Percentiles rank a stretch among this genome's conserved stretches.
These are phyloP conservation scores for Drosophila pseudoananassae DNA, from an alignment of 1,140 invertebrate species.

Conservation along the genomic window DNA sequence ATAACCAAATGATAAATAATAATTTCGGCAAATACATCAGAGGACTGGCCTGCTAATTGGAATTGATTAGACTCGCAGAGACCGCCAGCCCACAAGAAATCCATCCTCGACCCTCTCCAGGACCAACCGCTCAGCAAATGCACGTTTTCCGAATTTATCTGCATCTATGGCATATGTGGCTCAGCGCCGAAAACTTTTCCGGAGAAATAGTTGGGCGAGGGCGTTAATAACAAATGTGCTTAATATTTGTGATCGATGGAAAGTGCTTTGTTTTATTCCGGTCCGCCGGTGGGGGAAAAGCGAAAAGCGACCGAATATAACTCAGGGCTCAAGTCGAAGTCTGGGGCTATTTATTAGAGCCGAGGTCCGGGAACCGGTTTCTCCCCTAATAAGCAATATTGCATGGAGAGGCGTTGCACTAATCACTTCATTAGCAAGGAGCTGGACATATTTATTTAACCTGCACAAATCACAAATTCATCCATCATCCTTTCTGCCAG, in stretches of 20 bases:
- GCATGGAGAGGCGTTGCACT: constrained; percentile 75
- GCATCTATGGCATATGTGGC: constrained; percentile 77
- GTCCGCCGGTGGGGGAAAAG: constrained; percentile 24
- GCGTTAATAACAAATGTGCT: constrained; percentile 76
- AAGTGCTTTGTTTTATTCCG: constrained; percentile 75
- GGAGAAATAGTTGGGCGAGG: constrained; percentile 34
- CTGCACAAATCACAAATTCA: constrained; percentile 81
- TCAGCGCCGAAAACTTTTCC: constrained; percentile 44
- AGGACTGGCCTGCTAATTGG: constrained; percentile 80
- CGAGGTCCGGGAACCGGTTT: not conserved
- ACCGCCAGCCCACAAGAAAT: constrained; percentile 25
- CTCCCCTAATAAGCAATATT: constrained; percentile 59
- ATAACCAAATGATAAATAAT: constrained; percentile 83
- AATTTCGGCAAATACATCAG: constrained; percentile 81
- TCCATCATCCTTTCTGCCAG: constrained; percentile 76
- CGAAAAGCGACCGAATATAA: constrained; percentile 1
- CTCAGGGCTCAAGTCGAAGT: constrained; percentile 35
- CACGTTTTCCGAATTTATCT: constrained; percentile 81
- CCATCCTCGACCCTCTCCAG: not conserved
- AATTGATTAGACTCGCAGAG: constrained; percentile 78
- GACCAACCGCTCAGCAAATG: constrained; percentile 31
- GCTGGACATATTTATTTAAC: constrained; percentile 75
- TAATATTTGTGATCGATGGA: constrained; percentile 81
- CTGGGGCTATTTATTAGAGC: constrained; percentile 61
- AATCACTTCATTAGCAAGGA: constrained; percentile 77